Percentiles rank a stretch among this genome's conserved stretches.
Conservation (phyloP, 2,113 vertebrate species). For the Phocoena sinus region DNA sequence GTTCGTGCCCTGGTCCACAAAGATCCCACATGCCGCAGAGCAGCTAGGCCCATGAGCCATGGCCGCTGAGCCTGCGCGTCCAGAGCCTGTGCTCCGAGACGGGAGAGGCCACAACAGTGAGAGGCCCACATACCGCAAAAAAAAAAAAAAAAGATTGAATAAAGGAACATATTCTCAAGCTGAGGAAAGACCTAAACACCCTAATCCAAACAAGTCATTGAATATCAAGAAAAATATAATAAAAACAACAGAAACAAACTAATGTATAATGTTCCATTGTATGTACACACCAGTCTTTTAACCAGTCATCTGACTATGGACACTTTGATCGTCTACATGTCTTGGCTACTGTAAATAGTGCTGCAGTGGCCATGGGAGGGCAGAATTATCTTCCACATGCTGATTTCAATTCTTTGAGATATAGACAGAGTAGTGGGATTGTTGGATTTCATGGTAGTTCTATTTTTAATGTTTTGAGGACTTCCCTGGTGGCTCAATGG, state of each 20-base stretch:
- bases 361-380: background rate
- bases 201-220: background rate
- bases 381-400: background rate
- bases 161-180: background rate
- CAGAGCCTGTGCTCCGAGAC: too few species aligned
- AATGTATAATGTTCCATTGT: background rate
- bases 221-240: background rate
- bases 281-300: too few species aligned
- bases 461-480: background rate
- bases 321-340: too few species aligned
- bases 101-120: too few species aligned
- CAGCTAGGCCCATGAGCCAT: too few species aligned
- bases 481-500: too few species aligned
- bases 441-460: background rate
- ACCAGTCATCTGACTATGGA: background rate
- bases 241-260: background rate
- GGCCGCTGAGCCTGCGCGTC: too few species aligned
- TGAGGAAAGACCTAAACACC: background rate
- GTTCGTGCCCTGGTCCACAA: too few species aligned
- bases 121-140: too few species aligned
- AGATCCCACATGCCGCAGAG: too few species aligned
- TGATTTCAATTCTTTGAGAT: background rate
- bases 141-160: too few species aligned
- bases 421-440: background rate
- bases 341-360: background rate